These are phyloP conservation scores for Hafferia zeledoni DNA, from an alignment of 2,797 vertebrate species.

Conservation along the genomic window DNA sequence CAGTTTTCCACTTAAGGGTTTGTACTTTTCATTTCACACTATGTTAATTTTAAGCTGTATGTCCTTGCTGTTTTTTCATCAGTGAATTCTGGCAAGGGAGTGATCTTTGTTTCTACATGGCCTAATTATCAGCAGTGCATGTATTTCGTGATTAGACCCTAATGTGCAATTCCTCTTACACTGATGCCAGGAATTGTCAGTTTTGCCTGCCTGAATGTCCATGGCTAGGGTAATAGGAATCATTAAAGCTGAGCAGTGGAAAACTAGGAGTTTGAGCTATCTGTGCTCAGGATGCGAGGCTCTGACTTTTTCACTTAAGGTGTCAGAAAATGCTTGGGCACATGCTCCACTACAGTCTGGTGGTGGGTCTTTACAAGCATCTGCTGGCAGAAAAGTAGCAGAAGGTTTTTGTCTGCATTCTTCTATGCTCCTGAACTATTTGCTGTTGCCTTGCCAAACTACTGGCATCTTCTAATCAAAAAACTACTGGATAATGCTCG, in stretches of 20 bases:
- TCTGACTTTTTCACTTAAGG: not conserved
- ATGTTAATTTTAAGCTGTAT: not conserved
- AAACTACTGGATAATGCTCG: not conserved
- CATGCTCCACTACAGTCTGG: fast-evolving
- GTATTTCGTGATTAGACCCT: not conserved
- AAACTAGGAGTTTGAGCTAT: not conserved
- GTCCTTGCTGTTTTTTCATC: not conserved
- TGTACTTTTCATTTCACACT: slow-evolving; percentile 26
- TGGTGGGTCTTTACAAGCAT: not conserved
- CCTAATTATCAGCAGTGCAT: not conserved
- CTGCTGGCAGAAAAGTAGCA: not conserved
- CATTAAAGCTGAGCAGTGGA: not conserved
- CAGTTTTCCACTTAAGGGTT: slow-evolving; percentile 32
- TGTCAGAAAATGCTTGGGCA: not conserved
- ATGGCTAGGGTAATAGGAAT: not conserved
- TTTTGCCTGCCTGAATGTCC: not conserved
- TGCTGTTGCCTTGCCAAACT: not conserved
- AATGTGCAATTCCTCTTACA: not conserved
- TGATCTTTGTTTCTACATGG: not conserved
- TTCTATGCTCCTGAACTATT: not conserved
- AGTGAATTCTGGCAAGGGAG: not conserved
- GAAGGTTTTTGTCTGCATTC: not conserved
- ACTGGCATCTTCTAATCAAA: not conserved
- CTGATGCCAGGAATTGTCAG: not conserved
- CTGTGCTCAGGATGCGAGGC: not conserved